Evolutionary conservation across 2,113 vertebrate genomes (phyloP), one percentile per base, ranked within the genome.

Genomic region (Morone chrysops): DNA sequence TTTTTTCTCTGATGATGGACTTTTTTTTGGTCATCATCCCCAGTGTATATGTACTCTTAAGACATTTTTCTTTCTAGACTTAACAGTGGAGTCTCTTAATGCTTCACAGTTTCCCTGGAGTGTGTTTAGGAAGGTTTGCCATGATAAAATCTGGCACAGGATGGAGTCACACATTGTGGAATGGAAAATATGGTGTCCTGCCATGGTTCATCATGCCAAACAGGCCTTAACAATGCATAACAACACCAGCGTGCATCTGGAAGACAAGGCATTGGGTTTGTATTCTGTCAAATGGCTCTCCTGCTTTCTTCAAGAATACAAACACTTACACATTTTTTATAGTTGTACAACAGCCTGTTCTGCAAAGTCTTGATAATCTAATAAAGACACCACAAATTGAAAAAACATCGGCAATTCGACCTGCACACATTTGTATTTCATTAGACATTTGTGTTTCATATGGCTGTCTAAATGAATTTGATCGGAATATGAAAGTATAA

Each of bases 121-220:
- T 45, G 20, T 40, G 25, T 57, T 43, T 0, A 8, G 51, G 70
- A 16, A 80, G 31, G 50, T 76, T 74, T 78, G 74, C 74, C 65
- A 65, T 61, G 60, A 81, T 48, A 78, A 59, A 74, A 71, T 75
- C 76, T 88, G 87, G 84, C 75, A 74, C 2, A 9, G 13, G 68
- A 67, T 20, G 54, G 56, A 71, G 22, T 80, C 63, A 75, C 61
- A 79, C 56, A 80, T 41, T 61, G 77, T 60, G 38, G 61, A 81
- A 70, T 81, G 84, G 83, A 91, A 93, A 86, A 81, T 83, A 75
- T 83, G 67, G 81, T 70, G 60, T 60, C 25, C 63, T 47, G 70
- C 81, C 87, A 78, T 38, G 20, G 38, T 74, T 59, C 48, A 16
- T 54, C 1, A 11, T 62, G 83, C 78, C 82, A 87, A 73, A 87